A percentile compares a stretch with the other conserved stretches of the same genome.
These are phyloP conservation scores for Lasioglossum marginatum DNA, from an alignment of 2,888 invertebrate genomes.

Conservation along the genomic window DNA sequence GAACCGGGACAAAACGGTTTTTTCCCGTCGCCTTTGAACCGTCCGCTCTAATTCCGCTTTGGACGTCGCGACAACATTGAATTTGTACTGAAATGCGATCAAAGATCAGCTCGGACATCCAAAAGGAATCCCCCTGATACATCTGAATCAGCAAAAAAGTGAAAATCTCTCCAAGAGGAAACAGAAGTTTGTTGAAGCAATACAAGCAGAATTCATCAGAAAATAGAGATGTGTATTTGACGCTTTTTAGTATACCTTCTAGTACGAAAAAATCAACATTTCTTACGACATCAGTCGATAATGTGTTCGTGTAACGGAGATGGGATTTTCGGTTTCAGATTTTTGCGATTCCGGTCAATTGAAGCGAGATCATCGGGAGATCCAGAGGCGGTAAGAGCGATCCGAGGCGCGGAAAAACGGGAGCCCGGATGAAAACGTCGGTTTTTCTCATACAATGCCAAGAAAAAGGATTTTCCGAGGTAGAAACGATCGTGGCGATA, in stretches of 20 bases:
- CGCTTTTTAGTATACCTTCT: neutral
- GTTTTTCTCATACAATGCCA: constrained; percentile 43
- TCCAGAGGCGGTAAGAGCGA: neutral
- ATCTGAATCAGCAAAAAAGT: neutral
- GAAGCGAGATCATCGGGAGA: neutral
- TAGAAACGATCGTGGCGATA: constrained; percentile 1
- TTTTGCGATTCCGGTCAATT: neutral
- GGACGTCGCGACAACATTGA: neutral
- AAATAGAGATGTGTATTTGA: neutral
- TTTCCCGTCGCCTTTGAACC: neutral
- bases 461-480: constrained; percentile 29
- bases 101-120: neutral
- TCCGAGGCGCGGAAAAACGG: constrained; percentile 23
- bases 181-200: neutral
- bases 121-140: neutral
- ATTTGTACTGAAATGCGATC: neutral
- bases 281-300: neutral
- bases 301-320: neutral
- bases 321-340: neutral
- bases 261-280: neutral
- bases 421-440: constrained; percentile 22
- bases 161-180: neutral
- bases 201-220: neutral
- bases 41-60: neutral
- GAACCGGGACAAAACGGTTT: neutral